phyloP scores from a whole-genome alignment of 2,797 vertebrate genomes.

The Pseudochirops cupreus region DNA sequence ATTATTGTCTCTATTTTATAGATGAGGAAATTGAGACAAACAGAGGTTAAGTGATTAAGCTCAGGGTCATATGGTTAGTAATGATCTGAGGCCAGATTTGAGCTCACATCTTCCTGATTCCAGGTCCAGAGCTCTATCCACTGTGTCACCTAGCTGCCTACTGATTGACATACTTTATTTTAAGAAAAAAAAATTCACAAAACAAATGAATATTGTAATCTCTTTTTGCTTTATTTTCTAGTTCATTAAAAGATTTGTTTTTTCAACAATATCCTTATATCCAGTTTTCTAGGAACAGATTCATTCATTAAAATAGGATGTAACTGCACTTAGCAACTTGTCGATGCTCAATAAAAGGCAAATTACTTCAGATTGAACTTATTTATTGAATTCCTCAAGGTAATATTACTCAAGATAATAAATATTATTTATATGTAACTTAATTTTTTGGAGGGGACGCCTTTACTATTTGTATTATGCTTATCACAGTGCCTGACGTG shows the following conservation, averaged over 20 bases:
- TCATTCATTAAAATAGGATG: neutral
- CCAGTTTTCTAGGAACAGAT: constrained; percentile 44
- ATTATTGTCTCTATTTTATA: neutral
- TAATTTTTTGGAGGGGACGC: neutral
- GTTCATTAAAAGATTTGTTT: neutral
- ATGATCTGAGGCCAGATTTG: neutral
- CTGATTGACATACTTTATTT: neutral
- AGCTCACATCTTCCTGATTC: neutral
- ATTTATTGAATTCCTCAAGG: constrained; percentile 33
- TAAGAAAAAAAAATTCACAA: constrained; percentile 46
- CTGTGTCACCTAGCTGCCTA: neutral
- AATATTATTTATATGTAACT: neutral
- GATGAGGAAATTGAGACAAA: neutral
- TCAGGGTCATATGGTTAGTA: neutral
- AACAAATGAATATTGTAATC: constrained; percentile 5
- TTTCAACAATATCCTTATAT: constrained; percentile 22
- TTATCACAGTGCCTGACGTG: neutral
- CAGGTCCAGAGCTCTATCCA: neutral
- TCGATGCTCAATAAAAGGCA: constrained; percentile 69
- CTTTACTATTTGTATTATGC: neutral
- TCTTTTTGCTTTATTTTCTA: neutral
- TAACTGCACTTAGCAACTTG: constrained; percentile 31
- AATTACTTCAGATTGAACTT: constrained; percentile 53
- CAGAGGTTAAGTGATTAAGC: neutral
- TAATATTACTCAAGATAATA: neutral